These are phyloP conservation scores for Epizoanthus rinbou DNA, from an alignment of 92 coral and sea anemone genomes.

Conservation along the genomic window DNA sequence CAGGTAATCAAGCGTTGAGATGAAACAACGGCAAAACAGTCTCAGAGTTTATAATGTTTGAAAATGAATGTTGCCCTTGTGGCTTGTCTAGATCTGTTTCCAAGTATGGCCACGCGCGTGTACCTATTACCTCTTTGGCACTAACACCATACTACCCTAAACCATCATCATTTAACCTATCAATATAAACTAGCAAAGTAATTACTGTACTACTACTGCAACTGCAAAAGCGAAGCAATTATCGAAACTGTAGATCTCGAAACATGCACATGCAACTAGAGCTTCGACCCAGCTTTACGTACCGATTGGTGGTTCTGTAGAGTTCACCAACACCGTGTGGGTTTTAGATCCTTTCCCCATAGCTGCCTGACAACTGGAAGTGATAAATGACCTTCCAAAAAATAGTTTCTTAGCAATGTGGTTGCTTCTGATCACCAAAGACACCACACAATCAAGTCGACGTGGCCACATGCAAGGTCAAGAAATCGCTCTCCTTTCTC, in stretches of 20 bases:
- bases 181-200: not conserved
- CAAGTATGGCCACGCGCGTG: not conserved
- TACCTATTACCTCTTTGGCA: not conserved
- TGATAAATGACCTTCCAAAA: constrained; percentile 14
- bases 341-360: constrained; percentile 57
- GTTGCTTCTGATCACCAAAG: constrained; percentile 35
- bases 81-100: no score
- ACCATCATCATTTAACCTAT: not conserved
- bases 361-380: constrained; percentile 6
- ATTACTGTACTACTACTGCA: not conserved
- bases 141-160: not conserved
- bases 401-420: constrained; percentile 17
- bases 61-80: no score
- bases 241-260: not conserved
- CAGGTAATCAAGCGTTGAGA: no score
- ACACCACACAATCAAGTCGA: constrained; percentile 43
- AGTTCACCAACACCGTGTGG: constrained; percentile 68
- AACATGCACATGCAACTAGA: constrained; percentile 1
- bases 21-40: not conserved
- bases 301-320: constrained; percentile 89
- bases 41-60: no score
- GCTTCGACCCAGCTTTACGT: constrained; percentile 46
- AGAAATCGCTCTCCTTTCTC: not conserved
- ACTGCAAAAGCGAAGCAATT: not conserved
- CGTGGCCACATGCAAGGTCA: constrained; percentile 72